Conservation (phyloP, 2,797 vertebrate genomes). For the Spinus olivaceus region DNA sequence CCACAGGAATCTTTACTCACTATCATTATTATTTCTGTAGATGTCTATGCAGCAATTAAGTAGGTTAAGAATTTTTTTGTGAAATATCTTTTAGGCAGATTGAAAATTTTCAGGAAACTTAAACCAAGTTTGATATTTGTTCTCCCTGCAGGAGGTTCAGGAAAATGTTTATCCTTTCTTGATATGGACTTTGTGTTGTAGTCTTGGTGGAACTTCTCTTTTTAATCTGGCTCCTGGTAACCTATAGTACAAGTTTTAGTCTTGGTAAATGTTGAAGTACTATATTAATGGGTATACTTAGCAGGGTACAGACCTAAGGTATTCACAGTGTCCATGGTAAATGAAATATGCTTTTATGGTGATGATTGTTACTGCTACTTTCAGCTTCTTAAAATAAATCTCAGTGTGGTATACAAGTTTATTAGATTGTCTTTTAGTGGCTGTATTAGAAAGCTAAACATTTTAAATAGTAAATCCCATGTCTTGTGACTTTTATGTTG, state of each 20-base stretch:
- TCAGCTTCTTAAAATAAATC: neutral
- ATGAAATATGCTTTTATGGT: neutral
- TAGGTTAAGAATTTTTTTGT: neutral
- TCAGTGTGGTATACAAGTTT: neutral
- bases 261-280: neutral
- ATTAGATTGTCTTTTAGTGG: neutral
- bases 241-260: neutral
- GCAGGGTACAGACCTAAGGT: neutral
- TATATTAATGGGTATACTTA: neutral
- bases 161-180: neutral
- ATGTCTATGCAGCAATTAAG: neutral
- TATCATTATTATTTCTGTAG: neutral
- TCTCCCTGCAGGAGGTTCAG: neutral
- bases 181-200: neutral
- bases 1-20: neutral
- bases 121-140: neutral
- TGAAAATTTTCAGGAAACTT: neutral
- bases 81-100: neutral
- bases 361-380: neutral
- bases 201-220: neutral
- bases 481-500: neutral
- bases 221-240: neutral
- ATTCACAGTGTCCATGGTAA: neutral
- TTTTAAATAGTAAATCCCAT: neutral
- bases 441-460: neutral